Percentiles rank a stretch among this genome's conserved stretches.
These are phyloP conservation scores for Drosophila trapezifrons DNA, from an alignment of 1,140 invertebrate genomes.

Conservation along the genomic window DNA sequence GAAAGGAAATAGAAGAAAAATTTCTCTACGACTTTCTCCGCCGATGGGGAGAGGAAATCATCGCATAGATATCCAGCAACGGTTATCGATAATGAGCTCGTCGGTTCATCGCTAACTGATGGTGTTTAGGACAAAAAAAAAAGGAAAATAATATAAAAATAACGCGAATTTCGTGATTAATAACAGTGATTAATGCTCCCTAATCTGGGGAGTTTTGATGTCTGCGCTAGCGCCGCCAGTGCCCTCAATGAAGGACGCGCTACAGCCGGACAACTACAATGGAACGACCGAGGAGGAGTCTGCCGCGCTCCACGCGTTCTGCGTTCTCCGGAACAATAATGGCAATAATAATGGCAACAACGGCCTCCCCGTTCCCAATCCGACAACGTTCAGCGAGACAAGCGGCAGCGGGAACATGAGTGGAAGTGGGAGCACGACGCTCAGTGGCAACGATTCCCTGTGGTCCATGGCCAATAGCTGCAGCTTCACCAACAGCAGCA, in stretches of 20 bases:
- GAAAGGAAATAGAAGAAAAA: not conserved
- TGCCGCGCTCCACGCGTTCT: constrained; percentile 30
- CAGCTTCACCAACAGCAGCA: constrained; percentile 3
- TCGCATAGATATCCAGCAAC: not conserved
- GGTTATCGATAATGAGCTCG: constrained; percentile 8
- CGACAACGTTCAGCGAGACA: not conserved
- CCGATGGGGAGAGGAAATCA: not conserved
- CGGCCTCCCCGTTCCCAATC: not conserved
- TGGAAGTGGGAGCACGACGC: constrained; percentile 5
- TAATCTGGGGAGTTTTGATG: constrained; percentile 11
- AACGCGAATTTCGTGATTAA: constrained; percentile 1
- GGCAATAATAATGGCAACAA: constrained; percentile 6
- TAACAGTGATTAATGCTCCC: constrained; percentile 14
- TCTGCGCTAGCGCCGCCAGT: constrained; percentile 32
- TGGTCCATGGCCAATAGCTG: constrained; percentile 6
- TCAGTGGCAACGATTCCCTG: not conserved
- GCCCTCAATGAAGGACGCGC: constrained; percentile 38
- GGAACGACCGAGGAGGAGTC: constrained; percentile 28
- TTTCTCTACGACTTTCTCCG: not conserved
- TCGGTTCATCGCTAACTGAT: constrained; percentile 14
- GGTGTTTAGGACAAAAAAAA: constrained; percentile 27
- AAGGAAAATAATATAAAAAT: constrained; percentile 9
- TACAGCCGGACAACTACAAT: constrained; percentile 36
- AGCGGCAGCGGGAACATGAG: constrained; percentile 5
- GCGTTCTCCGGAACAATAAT: constrained; percentile 40